A percentile compares a stretch with the other conserved stretches of the same genome.
phyloP scores from a whole-genome alignment of 1,140 invertebrate genomes.

The Chironomus striatipennis region DNA sequence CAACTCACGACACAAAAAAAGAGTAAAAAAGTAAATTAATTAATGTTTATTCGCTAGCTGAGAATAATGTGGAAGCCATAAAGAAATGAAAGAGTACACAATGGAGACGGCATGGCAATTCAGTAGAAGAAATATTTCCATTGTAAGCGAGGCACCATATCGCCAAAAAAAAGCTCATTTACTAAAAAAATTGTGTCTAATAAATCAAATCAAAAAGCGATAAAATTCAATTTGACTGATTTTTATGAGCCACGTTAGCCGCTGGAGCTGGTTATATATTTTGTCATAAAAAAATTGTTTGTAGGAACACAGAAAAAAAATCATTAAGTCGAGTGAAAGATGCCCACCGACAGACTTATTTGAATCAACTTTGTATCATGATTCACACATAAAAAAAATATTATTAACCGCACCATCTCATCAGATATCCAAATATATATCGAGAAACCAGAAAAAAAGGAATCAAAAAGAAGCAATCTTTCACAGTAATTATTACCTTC shows the following conservation, averaged over 20 bases:
- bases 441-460: background rate
- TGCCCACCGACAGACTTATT: too few species aligned
- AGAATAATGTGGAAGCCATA: background rate
- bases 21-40: background rate
- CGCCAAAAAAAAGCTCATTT: conserved; percentile 14
- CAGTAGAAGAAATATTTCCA: too few species aligned
- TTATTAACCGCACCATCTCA: too few species aligned
- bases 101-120: background rate
- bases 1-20: too few species aligned
- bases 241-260: conserved; percentile 19
- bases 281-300: background rate
- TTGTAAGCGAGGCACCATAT: background rate
- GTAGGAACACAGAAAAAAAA: background rate
- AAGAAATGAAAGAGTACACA: background rate
- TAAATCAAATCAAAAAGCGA: conserved; percentile 22
- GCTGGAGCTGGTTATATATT: background rate
- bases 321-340: background rate
- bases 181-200: background rate
- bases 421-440: background rate
- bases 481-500: conserved; percentile 23
- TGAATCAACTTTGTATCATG: background rate
- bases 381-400: too few species aligned
- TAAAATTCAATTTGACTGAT: conserved; percentile 24
- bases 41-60: background rate
- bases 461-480: conserved; percentile 15